Evolutionary conservation across 1,140 invertebrate genomes (phyloP), one percentile per base, ranked within the genome.

Genomic region (Drosophila oshimai): DNA sequence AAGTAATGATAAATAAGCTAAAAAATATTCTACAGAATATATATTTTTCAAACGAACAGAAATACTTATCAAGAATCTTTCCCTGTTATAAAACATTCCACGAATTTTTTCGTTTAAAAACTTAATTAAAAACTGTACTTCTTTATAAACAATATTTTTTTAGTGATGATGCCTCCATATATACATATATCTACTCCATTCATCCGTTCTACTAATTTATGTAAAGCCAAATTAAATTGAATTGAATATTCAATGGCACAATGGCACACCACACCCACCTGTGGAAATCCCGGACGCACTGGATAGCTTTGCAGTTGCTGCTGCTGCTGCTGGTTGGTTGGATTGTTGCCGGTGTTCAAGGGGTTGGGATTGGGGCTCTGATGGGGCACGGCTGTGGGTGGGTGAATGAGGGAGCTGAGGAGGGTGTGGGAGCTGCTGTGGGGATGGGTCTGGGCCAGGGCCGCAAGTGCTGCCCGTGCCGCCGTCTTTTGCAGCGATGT

Each of bases 211-310:
- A 7, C 24, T 6, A 22, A 22, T 22, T 22, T 2, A 22, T 22
- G 22, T 5, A 22, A 22, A 22, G 22, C 22, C 22, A 5, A 13
- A n/a, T n/a, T n/a, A 36, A 39, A n/a, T 6, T 24, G 0, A 39
- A 7, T 13, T 3, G 29, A 45, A 47, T 34, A 33, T 18, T 37
- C 13, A 22, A 20, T 15, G 36, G 15, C 1, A 4, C 2, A 29
- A n/a, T n/a, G n/a, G n/a, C n/a, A n/a, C n/a, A n/a, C n/a, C 1
- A 4, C 2, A 29, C 33, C 5, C 72, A 90, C 92, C 89, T 95
- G 94, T 44, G 94, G 95, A 92, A 96, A 96, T 24, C 95, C 95
- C 24, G 95, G 95, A 65, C 94, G 92, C 34, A 94, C 94, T 33
- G 94, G 92, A 89, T 95, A 95, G 13, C 57, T 64, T 34, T 89